Conservation (phyloP, 2,797 vertebrate genomes). For the Epinephelus coioides region DNA sequence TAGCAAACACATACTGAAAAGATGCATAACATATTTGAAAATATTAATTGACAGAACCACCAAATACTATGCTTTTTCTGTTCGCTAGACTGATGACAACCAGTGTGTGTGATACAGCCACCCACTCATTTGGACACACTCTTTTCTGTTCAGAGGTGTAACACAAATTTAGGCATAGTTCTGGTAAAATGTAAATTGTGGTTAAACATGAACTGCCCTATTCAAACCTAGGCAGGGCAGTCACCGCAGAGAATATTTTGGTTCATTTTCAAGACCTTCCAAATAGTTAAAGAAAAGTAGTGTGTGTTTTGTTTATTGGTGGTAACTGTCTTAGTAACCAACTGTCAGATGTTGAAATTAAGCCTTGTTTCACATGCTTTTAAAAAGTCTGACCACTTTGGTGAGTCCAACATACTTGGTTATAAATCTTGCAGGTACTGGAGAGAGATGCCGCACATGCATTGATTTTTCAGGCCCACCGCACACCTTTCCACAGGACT, state of each 20-base stretch:
- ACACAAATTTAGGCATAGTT: slow-evolving; percentile 69
- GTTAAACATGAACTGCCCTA: slow-evolving; percentile 59
- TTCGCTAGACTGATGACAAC: slow-evolving; percentile 35
- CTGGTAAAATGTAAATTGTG: slow-evolving; percentile 59
- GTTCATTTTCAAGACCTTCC: slow-evolving; percentile 75
- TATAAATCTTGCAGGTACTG: slow-evolving; percentile 81
- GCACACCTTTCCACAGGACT: slow-evolving; percentile 77
- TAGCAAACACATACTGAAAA: slow-evolving; percentile 1
- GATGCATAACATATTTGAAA: neutral
- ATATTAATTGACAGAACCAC: slow-evolving; percentile 4
- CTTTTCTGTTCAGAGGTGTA: slow-evolving; percentile 67
- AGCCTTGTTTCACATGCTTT: slow-evolving; percentile 70
- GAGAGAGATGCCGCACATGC: slow-evolving; percentile 76
- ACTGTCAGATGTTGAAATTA: slow-evolving; percentile 76
- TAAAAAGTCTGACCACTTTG: slow-evolving; percentile 73
- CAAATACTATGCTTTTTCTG: slow-evolving; percentile 10
- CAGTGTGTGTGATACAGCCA: slow-evolving; percentile 37
- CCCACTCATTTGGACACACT: slow-evolving; percentile 38
- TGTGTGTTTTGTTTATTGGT: slow-evolving; percentile 76
- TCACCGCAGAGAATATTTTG: slow-evolving; percentile 79
- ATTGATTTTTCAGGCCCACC: slow-evolving; percentile 76
- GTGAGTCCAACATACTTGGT: slow-evolving; percentile 66
- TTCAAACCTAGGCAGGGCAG: slow-evolving; percentile 64
- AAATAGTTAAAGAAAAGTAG: slow-evolving; percentile 71
- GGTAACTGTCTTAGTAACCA: slow-evolving; percentile 74